Base-by-base conservation (phyloP, 2,113 vertebrate species). In the Epinephelus cyanopodus region DNA sequence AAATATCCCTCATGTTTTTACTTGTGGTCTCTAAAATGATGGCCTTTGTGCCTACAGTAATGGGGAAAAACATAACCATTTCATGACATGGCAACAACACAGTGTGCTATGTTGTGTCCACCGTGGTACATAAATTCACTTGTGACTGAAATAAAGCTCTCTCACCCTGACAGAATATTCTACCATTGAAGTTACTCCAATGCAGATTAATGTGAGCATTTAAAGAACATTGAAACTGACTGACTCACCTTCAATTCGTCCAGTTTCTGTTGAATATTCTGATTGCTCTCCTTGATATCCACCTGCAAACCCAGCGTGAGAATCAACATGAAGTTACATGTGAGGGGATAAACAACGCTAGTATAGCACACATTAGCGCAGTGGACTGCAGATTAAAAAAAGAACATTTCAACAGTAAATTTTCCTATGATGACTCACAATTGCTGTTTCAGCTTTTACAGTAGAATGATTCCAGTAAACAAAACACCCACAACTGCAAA, bases 1-100 rank as follows among this genome's bases (percentile, higher is more conserved):
- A 3, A 12, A 29, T 4, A 1, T 0, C 0, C 4, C 0, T 17
- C 33, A 25, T 3, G 13, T 4, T 11, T 0, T 0, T 0, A 17
- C 8, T 14, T 0, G 56, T 18, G 13, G 13, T 0, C 18, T 27
- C 8, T 63, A 18, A 56, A 0, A 0, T 1, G 12, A 0, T 5
- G 45, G 1, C 77, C 23, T 1, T 53, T 21, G 0, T 33, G 18
- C 68, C 77, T 72, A n/a, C n/a, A n/a, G n/a, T n/a, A 56, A 13
- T n/a, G 23, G 17, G 29, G 50, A 1, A 18, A 27, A 69, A 52
- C 2, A 15, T 23, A 79, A 77, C 12, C 23, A n/a, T n/a, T n/a
- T 47, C 8, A n/a, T 56, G 23, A 65, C 47, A 75, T 75, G 61
- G 12, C 33, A 45, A 6, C 3, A 39, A 11, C 11, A 11, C 42